A percentile compares a stretch with the other conserved stretches of the same genome.
Evolutionary conservation across 2,888 invertebrate species (phyloP).

Genomic region (Timema podura): DNA sequence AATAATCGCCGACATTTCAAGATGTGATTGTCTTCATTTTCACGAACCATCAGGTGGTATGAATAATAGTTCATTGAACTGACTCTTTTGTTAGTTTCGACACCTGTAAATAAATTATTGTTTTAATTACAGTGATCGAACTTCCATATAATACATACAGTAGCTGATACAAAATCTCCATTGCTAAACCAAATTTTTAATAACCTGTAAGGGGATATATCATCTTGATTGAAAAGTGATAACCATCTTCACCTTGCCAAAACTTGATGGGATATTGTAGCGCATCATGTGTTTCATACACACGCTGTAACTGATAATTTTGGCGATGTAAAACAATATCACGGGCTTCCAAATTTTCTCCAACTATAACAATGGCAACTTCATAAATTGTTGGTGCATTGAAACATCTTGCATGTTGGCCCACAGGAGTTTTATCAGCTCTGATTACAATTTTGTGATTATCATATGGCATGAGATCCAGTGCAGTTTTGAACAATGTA

Average conservation of each 20-base stretch:
- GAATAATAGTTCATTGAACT: slow-evolving; percentile 37
- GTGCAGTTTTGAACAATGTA: too few species aligned
- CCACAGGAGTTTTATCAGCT: too few species aligned
- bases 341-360: too few species aligned
- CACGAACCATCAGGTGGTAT: slow-evolving; percentile 35
- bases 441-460: too few species aligned
- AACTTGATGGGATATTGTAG: slow-evolving; percentile 43
- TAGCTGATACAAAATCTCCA: too few species aligned
- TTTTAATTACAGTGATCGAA: too few species aligned
- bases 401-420: too few species aligned
- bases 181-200: background rate
- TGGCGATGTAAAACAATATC: slow-evolving; percentile 35
- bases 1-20: slow-evolving; percentile 32
- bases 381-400: too few species aligned
- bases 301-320: slow-evolving; percentile 34
- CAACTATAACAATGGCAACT: too few species aligned
- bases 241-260: slow-evolving; percentile 37
- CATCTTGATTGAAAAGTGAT: slow-evolving; percentile 36
- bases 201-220: slow-evolving; percentile 32
- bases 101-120: slow-evolving; percentile 2
- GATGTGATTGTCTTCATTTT: slow-evolving; percentile 30
- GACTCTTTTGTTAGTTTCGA: slow-evolving; percentile 28
- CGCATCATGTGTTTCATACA: slow-evolving; percentile 41
- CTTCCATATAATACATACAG: too few species aligned
- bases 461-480: too few species aligned